These are phyloP conservation scores for Drosophila barbarae DNA, from an alignment of 2,888 invertebrate genomes.

Conservation along the genomic window DNA sequence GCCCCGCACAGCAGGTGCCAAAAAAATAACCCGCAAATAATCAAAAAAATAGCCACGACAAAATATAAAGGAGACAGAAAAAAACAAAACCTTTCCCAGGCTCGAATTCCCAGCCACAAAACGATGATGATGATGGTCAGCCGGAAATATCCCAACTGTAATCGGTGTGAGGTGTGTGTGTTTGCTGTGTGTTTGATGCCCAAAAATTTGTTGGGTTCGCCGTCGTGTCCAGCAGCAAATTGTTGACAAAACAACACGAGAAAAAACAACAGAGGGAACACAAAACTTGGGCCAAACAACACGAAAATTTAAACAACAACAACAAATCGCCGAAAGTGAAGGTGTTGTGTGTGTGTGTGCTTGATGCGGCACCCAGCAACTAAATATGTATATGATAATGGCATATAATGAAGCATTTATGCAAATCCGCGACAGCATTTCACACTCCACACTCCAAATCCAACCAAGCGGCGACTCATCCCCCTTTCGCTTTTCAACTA, in stretches of 20 bases:
- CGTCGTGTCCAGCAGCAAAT: slow-evolving; percentile 26
- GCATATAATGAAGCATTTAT: slow-evolving; percentile 61
- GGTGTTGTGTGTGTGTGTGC: slow-evolving; percentile 27
- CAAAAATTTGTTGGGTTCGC: slow-evolving; percentile 12
- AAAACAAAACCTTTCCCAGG: slow-evolving; percentile 3
- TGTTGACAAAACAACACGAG: slow-evolving; percentile 33
- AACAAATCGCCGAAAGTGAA: slow-evolving; percentile 42
- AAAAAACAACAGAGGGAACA: not conserved
- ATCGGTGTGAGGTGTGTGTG: not conserved
- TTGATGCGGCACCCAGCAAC: slow-evolving; percentile 7
- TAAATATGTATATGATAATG: slow-evolving; percentile 55
- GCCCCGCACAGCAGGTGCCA: slow-evolving; percentile 31
- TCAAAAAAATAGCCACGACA: slow-evolving; percentile 9
- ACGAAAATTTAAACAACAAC: slow-evolving; percentile 27
- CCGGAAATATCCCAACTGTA: slow-evolving; percentile 31
- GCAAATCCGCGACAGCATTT: slow-evolving; percentile 52
- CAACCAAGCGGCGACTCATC: not conserved
- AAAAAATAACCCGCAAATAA: slow-evolving; percentile 13
- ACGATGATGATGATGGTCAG: slow-evolving; percentile 24
- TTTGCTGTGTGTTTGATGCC: not conserved
- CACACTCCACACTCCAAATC: slow-evolving; percentile 11
- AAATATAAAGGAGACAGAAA: not conserved
- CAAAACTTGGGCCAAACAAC: slow-evolving; percentile 16
- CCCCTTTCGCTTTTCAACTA: not conserved
- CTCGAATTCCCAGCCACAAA: slow-evolving; percentile 24